Base-by-base conservation (phyloP, 1,140 invertebrate genomes). In the Pissodes strobi region DNA sequence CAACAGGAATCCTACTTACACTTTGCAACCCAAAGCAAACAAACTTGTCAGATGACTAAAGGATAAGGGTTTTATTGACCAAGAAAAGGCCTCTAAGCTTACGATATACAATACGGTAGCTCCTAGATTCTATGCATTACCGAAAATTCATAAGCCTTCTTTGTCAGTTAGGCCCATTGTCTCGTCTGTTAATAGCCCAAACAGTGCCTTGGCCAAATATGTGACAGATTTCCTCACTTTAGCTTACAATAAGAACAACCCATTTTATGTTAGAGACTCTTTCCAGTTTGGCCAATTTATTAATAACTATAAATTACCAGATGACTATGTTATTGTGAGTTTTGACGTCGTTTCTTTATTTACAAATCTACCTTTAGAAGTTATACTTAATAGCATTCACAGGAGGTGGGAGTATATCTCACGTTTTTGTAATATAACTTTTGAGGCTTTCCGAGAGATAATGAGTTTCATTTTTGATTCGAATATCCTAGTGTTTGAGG, bases 381-480 rank as follows among this genome's bases (percentile, higher is more conserved):
- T n/a, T n/a, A 34, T 34, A 13, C 19, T 6, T 30, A 19, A 46
- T 9, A 39, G 56, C 37, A n/a, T 60, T 13, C 17, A 19, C 52
- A 52, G 41, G 2, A 46, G 27, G 51, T 61, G 57, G 51, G 34
- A 55, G 12, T 10, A 27, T 9, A 57, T 65, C 17, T 37, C 37
- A 25, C 34, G 46, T 18, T 38, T 53, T 15, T 55, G 39, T 27
- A 61, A 37, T 15, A 27, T 66, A 12, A 22, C 23, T 48, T 53
- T 59, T 22, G 30, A 39, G 12, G 51, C 10, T 12, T 66, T 66
- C 43, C 27, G 22, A 21, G 17, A 48, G 1, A 61, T 66, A 19
- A 13, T 61, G 21, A 18, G 53, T 1, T 66, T 52, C 43, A 51
- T 66, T 45, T 67, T 63, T 45, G 23, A 63, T 38, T 51, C 30